Evolutionary conservation across 2,888 invertebrate genomes (phyloP), one percentile per base, ranked within the genome.

Genomic region (Uloborus plumipes): DNA sequence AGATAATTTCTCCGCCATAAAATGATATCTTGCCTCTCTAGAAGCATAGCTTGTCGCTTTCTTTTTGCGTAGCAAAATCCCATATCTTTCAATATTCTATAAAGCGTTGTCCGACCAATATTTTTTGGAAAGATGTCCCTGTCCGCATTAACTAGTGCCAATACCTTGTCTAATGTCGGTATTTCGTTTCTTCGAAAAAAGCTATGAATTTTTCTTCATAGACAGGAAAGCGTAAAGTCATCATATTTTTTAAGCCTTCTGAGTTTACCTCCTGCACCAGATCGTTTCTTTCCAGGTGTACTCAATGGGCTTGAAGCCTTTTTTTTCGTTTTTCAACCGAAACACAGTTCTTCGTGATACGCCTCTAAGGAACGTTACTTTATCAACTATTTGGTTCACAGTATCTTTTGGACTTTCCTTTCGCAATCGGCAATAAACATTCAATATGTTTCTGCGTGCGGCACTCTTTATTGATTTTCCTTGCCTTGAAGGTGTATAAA

Each of bases 181-280:
- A 58, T 58, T 9, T 58, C 58, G 9, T 58, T 58, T 58, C 9
- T 18, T 2, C 58, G n/a, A n/a, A 58, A 58, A 58, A 58, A 58
- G 18, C 18, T 18, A n/a, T 58, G 58, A 18, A 58, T n/a, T 58
- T 58, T 58, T 58, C 58, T 15, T 58, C 58, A n/a, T 18, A 58
- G 18, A 22, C 58, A 58, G 13, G 58, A 58, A 2, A 58, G 9
- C 22, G 58, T 6, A 20, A n/a, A 15, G n/a, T n/a, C n/a, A 58
- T 58, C 18, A 31, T 31, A 31, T 31, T 31, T 31, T 2, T 2
- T 4, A 31, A 18, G n/a, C 58, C 16, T 6, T 16, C 18, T 58
- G 1, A 4, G 22, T 18, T 18, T 58, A 20, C n/a, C 58, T n/a
- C 3, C 53, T 6, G 58, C 58, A 58, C 2, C 18, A 18, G 58